phyloP scores from a whole-genome alignment of 2,888 invertebrate genomes.

The Caenorhabditis sp. region DNA sequence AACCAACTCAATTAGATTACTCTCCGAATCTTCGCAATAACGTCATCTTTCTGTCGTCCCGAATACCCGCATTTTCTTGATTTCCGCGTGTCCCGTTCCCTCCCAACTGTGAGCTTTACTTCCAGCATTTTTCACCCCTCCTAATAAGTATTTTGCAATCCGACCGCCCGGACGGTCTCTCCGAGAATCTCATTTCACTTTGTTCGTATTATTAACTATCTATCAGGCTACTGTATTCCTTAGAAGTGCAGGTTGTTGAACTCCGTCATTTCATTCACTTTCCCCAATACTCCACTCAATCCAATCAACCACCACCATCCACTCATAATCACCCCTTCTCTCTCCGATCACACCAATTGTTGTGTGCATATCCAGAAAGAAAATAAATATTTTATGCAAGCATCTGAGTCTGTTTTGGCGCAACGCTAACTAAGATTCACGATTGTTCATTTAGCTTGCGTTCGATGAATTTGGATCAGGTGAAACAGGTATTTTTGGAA shows the following conservation, averaged over 20 bases:
- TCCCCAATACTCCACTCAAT: background rate
- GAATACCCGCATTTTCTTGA: background rate
- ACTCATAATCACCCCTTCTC: too few relatives aligned
- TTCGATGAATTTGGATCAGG: constrained; percentile 11
- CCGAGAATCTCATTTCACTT: constrained; percentile 11
- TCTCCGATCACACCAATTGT: background rate
- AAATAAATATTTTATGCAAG: background rate
- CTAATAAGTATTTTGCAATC: constrained; percentile 12
- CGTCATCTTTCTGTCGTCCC: background rate
- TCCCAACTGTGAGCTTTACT: constrained; percentile 51
- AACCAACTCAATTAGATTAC: constrained; percentile 55
- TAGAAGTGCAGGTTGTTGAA: constrained; percentile 26
- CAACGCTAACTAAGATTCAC: too few relatives aligned
- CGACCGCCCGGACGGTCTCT: constrained; percentile 4
- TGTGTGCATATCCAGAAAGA: constrained; percentile 1
- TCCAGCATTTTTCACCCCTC: background rate
- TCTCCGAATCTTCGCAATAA: constrained; percentile 41
- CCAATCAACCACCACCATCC: too few relatives aligned
- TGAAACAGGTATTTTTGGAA: background rate
- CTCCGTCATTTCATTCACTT: constrained; percentile 18
- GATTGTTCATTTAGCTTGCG: constrained; percentile 1
- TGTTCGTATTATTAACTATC: background rate
- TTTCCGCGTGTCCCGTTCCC: constrained; percentile 23
- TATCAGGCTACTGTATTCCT: constrained; percentile 5
- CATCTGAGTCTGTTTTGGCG: background rate